Evolutionary conservation across 92 coral and sea anemone genomes (phyloP).

Genomic region (Actinernus sp.): DNA sequence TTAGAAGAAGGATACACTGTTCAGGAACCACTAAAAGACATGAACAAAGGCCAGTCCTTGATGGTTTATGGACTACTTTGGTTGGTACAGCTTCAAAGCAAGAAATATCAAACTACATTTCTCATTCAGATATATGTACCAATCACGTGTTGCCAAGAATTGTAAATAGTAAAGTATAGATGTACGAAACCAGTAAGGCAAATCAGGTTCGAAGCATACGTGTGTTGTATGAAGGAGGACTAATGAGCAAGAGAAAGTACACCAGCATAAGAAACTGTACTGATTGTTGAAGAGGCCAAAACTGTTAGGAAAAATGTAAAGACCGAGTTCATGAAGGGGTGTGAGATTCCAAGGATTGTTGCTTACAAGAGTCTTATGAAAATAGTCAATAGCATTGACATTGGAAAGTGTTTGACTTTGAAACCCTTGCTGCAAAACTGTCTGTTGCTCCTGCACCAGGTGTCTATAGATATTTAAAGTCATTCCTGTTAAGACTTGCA

Average conservation of each 20-base stretch:
- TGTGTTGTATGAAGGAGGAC: constrained; percentile 68
- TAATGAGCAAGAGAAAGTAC: constrained; percentile 55
- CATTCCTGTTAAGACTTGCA: neutral
- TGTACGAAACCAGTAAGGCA: constrained; percentile 32
- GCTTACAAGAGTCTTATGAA: constrained; percentile 51
- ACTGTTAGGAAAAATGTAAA: constrained; percentile 15
- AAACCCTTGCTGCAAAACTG: neutral
- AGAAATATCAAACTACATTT: constrained; percentile 30
- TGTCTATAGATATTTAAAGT: neutral
- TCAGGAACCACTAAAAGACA: no score
- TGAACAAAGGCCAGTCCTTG: no score
- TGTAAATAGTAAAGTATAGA: constrained; percentile 11
- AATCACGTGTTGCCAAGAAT: constrained; percentile 38
- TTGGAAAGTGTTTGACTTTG: neutral
- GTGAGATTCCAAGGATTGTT: constrained; percentile 55
- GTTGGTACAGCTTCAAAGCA: constrained; percentile 29
- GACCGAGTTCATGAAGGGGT: constrained; percentile 37
- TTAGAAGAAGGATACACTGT: no score
- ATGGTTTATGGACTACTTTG: neutral
- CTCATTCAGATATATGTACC: constrained; percentile 27
- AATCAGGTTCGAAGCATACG: constrained; percentile 63
- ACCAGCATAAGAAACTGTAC: constrained; percentile 53
- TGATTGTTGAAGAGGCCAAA: constrained; percentile 42
- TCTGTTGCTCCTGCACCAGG: neutral
- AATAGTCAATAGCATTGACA: neutral